Base-by-base conservation (phyloP, 2,113 vertebrate species). In the Lontra canadensis region DNA sequence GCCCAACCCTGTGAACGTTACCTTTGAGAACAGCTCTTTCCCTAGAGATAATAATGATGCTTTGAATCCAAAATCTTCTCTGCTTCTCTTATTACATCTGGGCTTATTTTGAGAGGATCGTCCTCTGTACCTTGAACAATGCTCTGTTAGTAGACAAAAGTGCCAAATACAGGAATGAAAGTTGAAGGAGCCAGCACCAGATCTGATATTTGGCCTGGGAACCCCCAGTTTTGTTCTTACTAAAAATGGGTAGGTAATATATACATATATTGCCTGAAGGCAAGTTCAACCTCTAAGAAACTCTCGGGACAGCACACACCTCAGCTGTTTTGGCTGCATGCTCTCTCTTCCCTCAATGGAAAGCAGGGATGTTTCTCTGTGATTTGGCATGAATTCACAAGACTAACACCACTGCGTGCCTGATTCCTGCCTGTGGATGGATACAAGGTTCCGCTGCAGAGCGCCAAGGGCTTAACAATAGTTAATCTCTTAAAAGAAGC, bases 401-500 rank as follows among this genome's bases (percentile, higher is more conserved):
- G 80, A 86, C 80, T 95, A 93, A 94, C 57, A 80, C 49, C n/a
- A 25, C 42, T 84, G 4, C 15, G 2, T 6, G 31, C 42, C 96
- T 76, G 96, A 42, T 96, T 95, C 61, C 90, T 95, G 80, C 80
- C 69, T 85, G 31, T 65, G 83, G 61, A 63, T 65, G 83, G 61
- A 63, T 49, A 86, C 88, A 96, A 59, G 80, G 63, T 69, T 97
- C 88, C 80, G 65, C 49, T 81, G 55, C 71, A 63, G 1, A 5
- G 92, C 21, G 26, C 42, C 90, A 95, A 90, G 34, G 0, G 4
- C 80, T 96, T 98, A 55, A 97, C 97, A 97, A 91, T 61, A 87
- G 67, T 95, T 95, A 96, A 96, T 98, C 57, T 80, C 85, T 96
- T 96, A 94, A 95, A 95, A 97, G 80, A 83, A 96, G 4, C 67